Base-by-base conservation (phyloP, 64 coral and sea anemone genomes). In the Actinia equina region DNA sequence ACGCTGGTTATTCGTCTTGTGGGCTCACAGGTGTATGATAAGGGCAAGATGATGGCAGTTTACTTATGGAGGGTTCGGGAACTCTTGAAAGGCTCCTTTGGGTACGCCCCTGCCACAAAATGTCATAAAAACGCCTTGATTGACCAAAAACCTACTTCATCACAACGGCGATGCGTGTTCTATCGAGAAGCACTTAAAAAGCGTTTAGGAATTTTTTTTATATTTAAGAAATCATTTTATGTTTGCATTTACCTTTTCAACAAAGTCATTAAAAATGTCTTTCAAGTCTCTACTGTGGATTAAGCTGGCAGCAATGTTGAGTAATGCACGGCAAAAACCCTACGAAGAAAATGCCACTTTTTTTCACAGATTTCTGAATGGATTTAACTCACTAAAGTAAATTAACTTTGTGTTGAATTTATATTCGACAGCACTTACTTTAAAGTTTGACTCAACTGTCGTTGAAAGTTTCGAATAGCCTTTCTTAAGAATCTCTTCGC, bases 261-360 rank as follows among this genome's bases (percentile, higher is more conserved):
- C 89, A 54, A 93, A 91, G 62, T 98, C 95, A 77, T 82, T 91
- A 57, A 98, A 93, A 86, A 98, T 88, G 85, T 98, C 95, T 70
- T 98, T 98, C 43, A 98, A 86, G 43, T 98, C 95, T 71, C 82
- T 98, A 42, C 92, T 93, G 43, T 98, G 95, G 17, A 98, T 93
- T 1, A 98, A 86, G 43, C 91, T 86, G 15, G 95, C 92, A 17
- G 83, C 95, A 89, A 98, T 98, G 52, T 91, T 98, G 0, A 98
- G 77, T 18, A 98, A 64, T 42, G 43, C 54, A 83, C 95, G 88
- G 76, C 89, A 90, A 17, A 98, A 71, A 58, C 14, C 91, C 95
- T 98, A 86, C 12, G 44, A 30, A 86, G 27, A 37, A 86, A 27
- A 74, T 37, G 11, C 42, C 13, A 30, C 69, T 41, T 15, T 30